A percentile compares a stretch with the other conserved stretches of the same genome.
These are phyloP conservation scores for Drosophila parthenogenetica DNA, from an alignment of 2,888 invertebrate species.

Conservation along the genomic window DNA sequence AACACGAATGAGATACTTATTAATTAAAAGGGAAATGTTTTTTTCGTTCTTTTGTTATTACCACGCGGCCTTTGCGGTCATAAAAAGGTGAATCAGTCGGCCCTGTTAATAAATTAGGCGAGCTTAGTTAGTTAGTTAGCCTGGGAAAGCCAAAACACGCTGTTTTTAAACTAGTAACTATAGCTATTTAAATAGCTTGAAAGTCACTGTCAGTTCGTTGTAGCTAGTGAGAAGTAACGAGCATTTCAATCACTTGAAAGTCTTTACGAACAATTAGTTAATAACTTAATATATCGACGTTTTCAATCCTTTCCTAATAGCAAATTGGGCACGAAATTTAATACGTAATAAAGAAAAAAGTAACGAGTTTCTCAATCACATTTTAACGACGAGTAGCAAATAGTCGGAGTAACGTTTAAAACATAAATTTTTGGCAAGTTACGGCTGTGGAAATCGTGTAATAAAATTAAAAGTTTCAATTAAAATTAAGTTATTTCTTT, in stretches of 20 bases:
- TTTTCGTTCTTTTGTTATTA: no score
- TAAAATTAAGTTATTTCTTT: no score
- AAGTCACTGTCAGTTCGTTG: neutral
- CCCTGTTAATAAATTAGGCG: neutral
- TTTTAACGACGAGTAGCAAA: neutral
- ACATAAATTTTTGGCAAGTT: neutral
- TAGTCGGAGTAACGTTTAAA: neutral
- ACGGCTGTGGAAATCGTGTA: no score
- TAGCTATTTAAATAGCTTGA: neutral
- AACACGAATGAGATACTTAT: conserved; percentile 24
- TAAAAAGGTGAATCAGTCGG: conserved; percentile 27
- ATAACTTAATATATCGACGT: neutral
- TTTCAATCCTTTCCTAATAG: neutral
- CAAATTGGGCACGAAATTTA: neutral
- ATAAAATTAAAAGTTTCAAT: no score
- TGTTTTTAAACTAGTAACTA: neutral
- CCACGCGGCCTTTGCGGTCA: neutral
- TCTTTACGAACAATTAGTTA: neutral
- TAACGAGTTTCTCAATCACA: neutral
- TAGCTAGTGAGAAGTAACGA: neutral
- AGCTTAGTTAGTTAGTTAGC: neutral
- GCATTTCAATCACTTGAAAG: no score
- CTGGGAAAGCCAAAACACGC: neutral
- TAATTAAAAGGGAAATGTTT: conserved; percentile 70
- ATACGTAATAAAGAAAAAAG: neutral